These are phyloP conservation scores for Hartigia nigra DNA, from an alignment of 2,888 invertebrate genomes.

Conservation along the genomic window DNA sequence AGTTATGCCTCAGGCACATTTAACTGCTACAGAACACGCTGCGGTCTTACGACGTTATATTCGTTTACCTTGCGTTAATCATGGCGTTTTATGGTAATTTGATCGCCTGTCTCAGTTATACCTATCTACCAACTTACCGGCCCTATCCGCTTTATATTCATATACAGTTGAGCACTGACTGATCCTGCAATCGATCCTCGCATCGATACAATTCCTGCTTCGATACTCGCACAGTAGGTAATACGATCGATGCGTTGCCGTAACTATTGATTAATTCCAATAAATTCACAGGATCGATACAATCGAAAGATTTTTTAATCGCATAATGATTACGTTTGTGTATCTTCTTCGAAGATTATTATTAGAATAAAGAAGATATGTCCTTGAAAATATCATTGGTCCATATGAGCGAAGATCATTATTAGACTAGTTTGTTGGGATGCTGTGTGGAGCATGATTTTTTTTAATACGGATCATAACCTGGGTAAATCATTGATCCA, in stretches of 20 bases:
- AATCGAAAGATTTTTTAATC: not conserved
- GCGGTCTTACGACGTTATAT: slow-evolving; percentile 63
- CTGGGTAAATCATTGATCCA: not conserved
- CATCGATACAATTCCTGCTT: slow-evolving; percentile 45
- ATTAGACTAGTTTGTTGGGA: not conserved
- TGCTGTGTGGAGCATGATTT: not conserved
- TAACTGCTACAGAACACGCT: slow-evolving; percentile 60
- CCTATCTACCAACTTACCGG: slow-evolving; percentile 22
- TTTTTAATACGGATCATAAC: not conserved
- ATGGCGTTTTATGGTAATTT: slow-evolving; percentile 65
- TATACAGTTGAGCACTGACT: slow-evolving; percentile 16
- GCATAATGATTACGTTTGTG: not conserved
- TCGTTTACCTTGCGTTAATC: slow-evolving; percentile 66
- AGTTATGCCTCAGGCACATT: slow-evolving; percentile 48
- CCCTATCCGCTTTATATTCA: slow-evolving; percentile 20
- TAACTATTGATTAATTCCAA: not conserved
- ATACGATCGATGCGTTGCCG: not conserved
- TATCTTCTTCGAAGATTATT: not conserved
- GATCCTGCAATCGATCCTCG: slow-evolving; percentile 61
- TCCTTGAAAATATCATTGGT: not conserved
- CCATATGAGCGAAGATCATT: not conserved
- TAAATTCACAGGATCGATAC: not conserved
- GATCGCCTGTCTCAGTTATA: slow-evolving; percentile 43
- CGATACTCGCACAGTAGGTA: not conserved
- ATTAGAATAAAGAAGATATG: not conserved